phyloP scores from a whole-genome alignment of 2,113 vertebrate genomes.

The Ophiodon elongatus region DNA sequence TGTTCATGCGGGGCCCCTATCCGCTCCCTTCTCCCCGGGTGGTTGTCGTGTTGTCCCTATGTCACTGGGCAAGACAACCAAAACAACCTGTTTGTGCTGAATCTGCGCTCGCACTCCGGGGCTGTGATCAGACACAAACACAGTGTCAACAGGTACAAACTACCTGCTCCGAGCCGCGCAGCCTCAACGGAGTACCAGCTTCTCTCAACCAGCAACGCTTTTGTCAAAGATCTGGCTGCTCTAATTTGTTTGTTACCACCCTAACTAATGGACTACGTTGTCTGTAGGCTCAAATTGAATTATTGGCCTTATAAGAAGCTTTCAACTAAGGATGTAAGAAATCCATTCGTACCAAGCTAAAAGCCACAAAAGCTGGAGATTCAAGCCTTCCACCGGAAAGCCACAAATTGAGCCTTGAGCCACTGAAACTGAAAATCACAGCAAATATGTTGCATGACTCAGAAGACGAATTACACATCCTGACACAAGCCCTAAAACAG shows the following conservation, averaged over 20 bases:
- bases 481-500: constrained; percentile 9
- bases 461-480: constrained; percentile 31
- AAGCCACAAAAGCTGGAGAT: constrained; percentile 1
- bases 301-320: not conserved
- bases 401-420: constrained; percentile 4
- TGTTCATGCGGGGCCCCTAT: constrained; percentile 67
- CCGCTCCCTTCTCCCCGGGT: constrained; percentile 31
- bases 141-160: constrained; percentile 62
- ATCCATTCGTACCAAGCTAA: not conserved
- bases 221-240: not conserved
- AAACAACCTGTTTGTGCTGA: constrained; percentile 75
- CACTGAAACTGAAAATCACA: constrained; percentile 35
- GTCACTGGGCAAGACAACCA: constrained; percentile 51
- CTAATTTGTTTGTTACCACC: not conserved
- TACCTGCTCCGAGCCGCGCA: constrained; percentile 15
- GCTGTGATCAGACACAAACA: constrained; percentile 47
- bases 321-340: not conserved
- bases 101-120: constrained; percentile 34
- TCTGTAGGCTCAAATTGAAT: not conserved
- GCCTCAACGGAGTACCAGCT: not conserved
- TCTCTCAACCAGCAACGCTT: not conserved
- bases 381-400: not conserved
- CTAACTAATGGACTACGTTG: not conserved
- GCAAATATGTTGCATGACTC: constrained; percentile 45
- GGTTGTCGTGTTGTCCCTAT: constrained; percentile 45